These are phyloP conservation scores for Eupsilia transversa DNA, from an alignment of 2,888 invertebrate genomes.

Conservation along the genomic window DNA sequence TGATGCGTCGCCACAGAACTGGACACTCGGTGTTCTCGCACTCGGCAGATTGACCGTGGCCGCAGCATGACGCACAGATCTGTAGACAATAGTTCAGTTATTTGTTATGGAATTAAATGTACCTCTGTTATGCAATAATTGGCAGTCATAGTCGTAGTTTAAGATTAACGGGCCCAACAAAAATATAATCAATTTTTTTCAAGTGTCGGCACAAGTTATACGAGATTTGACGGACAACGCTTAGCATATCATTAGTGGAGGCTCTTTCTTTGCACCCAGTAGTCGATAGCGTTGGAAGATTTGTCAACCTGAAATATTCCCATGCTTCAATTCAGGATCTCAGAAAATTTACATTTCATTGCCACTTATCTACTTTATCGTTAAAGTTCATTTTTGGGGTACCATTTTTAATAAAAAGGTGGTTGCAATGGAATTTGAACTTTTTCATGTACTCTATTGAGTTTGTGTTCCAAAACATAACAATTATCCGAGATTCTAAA, in stretches of 20 bases:
- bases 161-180: no score
- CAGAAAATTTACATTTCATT: not conserved
- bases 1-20: slow-evolving; percentile 80
- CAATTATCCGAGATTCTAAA: not conserved
- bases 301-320: not conserved
- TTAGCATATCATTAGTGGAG: no score
- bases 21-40: slow-evolving; percentile 86
- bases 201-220: not conserved
- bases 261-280: not conserved
- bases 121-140: not conserved
- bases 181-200: not conserved
- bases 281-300: not conserved
- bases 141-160: not conserved
- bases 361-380: not conserved
- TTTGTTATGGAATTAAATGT: not conserved
- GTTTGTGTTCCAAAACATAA: not conserved
- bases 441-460: not conserved
- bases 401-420: not conserved
- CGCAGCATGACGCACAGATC: slow-evolving; percentile 84
- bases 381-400: not conserved
- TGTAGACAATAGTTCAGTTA: slow-evolving; percentile 64
- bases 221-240: not conserved
- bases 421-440: not conserved
- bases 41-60: slow-evolving; percentile 72
- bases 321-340: not conserved